A percentile compares a stretch with the other conserved stretches of the same genome.
Evolutionary conservation across 1,140 invertebrate genomes (phyloP).

Genomic region (Ladona fulva): DNA sequence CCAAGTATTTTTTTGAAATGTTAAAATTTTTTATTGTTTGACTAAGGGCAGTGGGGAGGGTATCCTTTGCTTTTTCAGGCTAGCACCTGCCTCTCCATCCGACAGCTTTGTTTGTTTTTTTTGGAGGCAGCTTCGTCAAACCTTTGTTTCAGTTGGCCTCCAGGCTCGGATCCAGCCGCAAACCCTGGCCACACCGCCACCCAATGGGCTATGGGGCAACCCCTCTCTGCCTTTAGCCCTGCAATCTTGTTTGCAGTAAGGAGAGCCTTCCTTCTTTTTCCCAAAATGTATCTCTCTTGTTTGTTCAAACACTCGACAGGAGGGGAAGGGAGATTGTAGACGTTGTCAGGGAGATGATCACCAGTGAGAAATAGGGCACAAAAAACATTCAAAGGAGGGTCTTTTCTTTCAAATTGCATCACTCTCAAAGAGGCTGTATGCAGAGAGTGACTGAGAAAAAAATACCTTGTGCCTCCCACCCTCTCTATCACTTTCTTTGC

Average conservation of each 20-base stretch:
- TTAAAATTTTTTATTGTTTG: slow-evolving; percentile 2
- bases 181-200: not conserved
- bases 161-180: not conserved
- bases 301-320: not conserved
- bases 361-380: too few species aligned
- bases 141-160: not conserved
- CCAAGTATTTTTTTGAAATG: not conserved
- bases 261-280: not conserved
- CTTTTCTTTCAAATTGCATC: too few species aligned
- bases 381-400: too few species aligned
- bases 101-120: not conserved
- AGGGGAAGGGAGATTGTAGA: not conserved
- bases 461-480: not conserved
- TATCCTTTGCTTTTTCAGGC: not conserved
- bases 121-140: too few species aligned
- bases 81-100: not conserved
- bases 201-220: not conserved
- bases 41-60: slow-evolving; percentile 5
- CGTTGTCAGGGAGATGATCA: not conserved
- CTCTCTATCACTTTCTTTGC: not conserved
- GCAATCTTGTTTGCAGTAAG: not conserved
- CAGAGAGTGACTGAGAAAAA: too few species aligned
- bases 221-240: not conserved
- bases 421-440: too few species aligned
- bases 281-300: not conserved